Conservation (phyloP, 2,888 invertebrate genomes). For the Noctuana brunneofusca region DNA sequence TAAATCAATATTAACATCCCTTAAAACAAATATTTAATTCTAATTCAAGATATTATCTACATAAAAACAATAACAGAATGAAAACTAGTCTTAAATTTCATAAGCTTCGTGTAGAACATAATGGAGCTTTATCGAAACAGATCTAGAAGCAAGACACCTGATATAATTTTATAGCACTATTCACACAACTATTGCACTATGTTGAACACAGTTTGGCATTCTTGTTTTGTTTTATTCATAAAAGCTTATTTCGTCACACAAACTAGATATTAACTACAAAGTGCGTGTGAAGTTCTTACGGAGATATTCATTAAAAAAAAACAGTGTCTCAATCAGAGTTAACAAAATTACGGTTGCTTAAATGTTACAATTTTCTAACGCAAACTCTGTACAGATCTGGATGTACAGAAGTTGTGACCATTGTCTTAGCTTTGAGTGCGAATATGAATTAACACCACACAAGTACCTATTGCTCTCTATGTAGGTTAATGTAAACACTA, state of each 20-base stretch:
- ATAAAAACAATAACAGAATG: neutral
- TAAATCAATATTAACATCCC: too few species aligned
- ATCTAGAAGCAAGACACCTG: slow-evolving; percentile 18
- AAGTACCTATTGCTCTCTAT: slow-evolving; percentile 14
- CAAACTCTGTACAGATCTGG: slow-evolving; percentile 10
- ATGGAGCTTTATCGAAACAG: slow-evolving; percentile 11
- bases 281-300: slow-evolving; percentile 37
- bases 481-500: slow-evolving; percentile 28
- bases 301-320: slow-evolving; percentile 23
- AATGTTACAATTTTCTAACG: slow-evolving; percentile 20
- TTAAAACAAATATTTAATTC: too few species aligned
- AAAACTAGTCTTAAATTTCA: slow-evolving; percentile 2
- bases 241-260: slow-evolving; percentile 37
- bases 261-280: slow-evolving; percentile 36
- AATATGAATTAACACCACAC: slow-evolving; percentile 14
- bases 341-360: slow-evolving; percentile 26
- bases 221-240: slow-evolving; percentile 33
- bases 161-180: slow-evolving; percentile 26
- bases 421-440: slow-evolving; percentile 5
- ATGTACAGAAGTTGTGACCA: slow-evolving; percentile 12
- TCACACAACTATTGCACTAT: slow-evolving; percentile 39
- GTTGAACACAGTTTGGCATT: slow-evolving; percentile 36
- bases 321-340: slow-evolving; percentile 35
- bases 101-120: slow-evolving; percentile 15
- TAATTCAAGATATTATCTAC: neutral